Evolutionary conservation across 2,113 vertebrate species (phyloP), one percentile per base, ranked within the genome.

Genomic region (Lanius collurio): DNA sequence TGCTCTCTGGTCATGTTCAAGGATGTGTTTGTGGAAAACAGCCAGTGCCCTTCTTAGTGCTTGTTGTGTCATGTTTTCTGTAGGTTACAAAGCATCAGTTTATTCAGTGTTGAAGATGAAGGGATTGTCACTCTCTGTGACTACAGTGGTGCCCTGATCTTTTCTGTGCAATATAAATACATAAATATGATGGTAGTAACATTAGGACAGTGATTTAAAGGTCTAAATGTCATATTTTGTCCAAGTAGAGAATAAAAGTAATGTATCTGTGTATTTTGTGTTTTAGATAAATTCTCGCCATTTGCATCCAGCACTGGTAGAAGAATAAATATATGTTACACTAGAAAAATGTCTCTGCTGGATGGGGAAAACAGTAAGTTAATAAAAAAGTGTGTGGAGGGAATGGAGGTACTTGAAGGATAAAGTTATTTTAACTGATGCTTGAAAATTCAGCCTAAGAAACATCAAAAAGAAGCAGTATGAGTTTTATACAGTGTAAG

Each of bases 281-380:
- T 98, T 98, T 50, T 96, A 99, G 99, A 99, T 95, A 97, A 97
- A 21, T 99, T 98, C 93, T 99, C 99, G 14, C 99, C 99, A 3
- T 99, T 99, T 97, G 98, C 99, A 67, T 98, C 97, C 78, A 98
- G 98, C 95, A 98, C 89, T 39, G 99, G 99, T 31, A 98, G 98
- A 98, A 99, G 99, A 95, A 91, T 98, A 94, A 99, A 99, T 97
- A 92, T 98, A 9, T 82, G 93, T 33, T 98, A 98, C 19, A 98
- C 97, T 82, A 98, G 99, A 95, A 99, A 97, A 79, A 82, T 99
- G 90, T 98, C 94, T 33, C 98, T 99, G 13, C 98, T 98, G 95
- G 98, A 99, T 92, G 98, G 98, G 78, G 97, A 99, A 96, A 98
- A 98, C 55, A 98, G 99, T 99, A 98, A 99, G 99, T 98, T 76